Evolutionary conservation across 2,113 vertebrate genomes (phyloP).

Genomic region (Tautogolabrus adspersus): DNA sequence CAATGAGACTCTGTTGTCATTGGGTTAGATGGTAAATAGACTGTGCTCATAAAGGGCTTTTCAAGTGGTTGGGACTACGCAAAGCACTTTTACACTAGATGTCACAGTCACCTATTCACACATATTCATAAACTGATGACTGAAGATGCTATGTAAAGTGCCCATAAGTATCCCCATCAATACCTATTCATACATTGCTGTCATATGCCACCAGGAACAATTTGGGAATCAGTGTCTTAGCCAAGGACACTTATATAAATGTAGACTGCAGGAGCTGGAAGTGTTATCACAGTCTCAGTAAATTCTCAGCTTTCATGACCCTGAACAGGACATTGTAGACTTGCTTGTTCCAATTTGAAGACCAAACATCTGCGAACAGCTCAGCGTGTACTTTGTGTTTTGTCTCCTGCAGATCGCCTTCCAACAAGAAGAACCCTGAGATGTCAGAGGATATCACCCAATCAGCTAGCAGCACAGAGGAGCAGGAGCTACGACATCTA

Average conservation of each 20-base stretch:
- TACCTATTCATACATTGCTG: too few species aligned
- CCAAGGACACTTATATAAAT: too few species aligned
- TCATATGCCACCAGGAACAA: too few species aligned
- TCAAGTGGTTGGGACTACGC: too few species aligned
- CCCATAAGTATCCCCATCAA: too few species aligned
- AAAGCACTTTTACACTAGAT: too few species aligned
- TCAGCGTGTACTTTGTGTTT: conserved; percentile 13
- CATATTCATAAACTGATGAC: too few species aligned
- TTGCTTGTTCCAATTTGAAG: not conserved
- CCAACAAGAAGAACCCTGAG: conserved; percentile 34
- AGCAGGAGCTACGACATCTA: conserved; percentile 59
- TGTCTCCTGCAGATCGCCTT: conserved; percentile 49
- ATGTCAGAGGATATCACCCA: conserved; percentile 40
- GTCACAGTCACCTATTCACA: too few species aligned
- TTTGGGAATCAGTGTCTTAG: too few species aligned
- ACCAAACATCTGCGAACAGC: not conserved
- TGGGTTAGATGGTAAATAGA: not conserved
- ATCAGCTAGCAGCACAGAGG: conserved; percentile 48
- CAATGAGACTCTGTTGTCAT: not conserved
- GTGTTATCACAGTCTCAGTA: not conserved
- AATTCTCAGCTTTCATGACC: not conserved
- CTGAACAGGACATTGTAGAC: not conserved
- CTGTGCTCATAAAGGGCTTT: too few species aligned
- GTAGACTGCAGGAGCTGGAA: not conserved
- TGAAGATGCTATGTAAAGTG: too few species aligned